Evolutionary conservation across 1,140 invertebrate species (phyloP).

Genomic region (Drosophila dunni): DNA sequence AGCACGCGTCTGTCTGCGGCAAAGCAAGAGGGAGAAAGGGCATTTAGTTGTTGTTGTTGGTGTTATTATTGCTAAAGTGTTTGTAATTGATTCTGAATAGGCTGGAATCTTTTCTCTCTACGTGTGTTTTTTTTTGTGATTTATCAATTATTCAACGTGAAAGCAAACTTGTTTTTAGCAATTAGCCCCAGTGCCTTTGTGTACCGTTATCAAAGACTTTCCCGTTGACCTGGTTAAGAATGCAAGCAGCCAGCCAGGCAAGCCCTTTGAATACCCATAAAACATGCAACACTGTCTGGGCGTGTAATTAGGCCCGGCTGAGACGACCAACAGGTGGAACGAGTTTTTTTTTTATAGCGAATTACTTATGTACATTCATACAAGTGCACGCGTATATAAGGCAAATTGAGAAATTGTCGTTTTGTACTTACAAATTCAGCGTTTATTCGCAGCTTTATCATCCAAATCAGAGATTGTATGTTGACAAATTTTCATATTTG

Average conservation of each 20-base stretch:
- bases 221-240: slow-evolving; percentile 59
- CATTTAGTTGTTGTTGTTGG: slow-evolving; percentile 31
- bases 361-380: not conserved
- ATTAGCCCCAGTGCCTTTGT: slow-evolving; percentile 32
- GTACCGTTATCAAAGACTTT: slow-evolving; percentile 47
- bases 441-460: slow-evolving; percentile 8
- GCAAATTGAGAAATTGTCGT: slow-evolving; percentile 16
- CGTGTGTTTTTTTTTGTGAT: slow-evolving; percentile 41
- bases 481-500: slow-evolving; percentile 10
- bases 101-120: slow-evolving; percentile 12
- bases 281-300: slow-evolving; percentile 31
- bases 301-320: slow-evolving; percentile 19
- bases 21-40: slow-evolving; percentile 21
- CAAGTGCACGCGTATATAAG: not conserved
- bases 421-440: slow-evolving; percentile 27
- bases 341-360: slow-evolving; percentile 29
- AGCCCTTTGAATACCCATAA: slow-evolving; percentile 57
- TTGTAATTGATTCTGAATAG: slow-evolving; percentile 53
- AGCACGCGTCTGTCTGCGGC: slow-evolving; percentile 65
- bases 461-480: slow-evolving; percentile 16
- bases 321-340: slow-evolving; percentile 45
- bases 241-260: slow-evolving; percentile 6
- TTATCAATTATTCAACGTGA: slow-evolving; percentile 64
- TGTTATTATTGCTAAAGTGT: slow-evolving; percentile 16
- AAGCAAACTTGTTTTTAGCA: slow-evolving; percentile 52